Conservation (phyloP, 2,797 vertebrate genomes). For the Podarcis lilfordi region DNA sequence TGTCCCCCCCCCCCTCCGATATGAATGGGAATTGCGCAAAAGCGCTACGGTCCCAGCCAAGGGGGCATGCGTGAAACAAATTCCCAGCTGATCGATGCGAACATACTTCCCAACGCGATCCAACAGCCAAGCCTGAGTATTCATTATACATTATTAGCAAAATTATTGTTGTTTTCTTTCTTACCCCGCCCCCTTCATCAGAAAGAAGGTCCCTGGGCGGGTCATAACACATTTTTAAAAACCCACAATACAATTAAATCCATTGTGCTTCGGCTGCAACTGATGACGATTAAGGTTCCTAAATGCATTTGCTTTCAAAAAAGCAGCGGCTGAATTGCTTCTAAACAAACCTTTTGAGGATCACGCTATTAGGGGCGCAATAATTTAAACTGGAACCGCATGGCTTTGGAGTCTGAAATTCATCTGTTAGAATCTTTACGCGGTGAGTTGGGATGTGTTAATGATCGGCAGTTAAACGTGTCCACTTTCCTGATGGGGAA, state of each 20-base stretch:
- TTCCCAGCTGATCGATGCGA: not conserved
- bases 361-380: not conserved
- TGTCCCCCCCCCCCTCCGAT: not conserved
- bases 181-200: too few species aligned
- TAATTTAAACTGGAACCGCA: not conserved
- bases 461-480: not conserved
- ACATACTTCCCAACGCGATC: not conserved
- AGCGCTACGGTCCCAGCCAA: too few species aligned
- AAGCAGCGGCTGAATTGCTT: not conserved
- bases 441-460: too few species aligned
- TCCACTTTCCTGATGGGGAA: not conserved
- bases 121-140: not conserved
- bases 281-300: not conserved
- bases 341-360: not conserved
- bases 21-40: not conserved
- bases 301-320: not conserved
- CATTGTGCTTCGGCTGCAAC: not conserved
- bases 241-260: too few species aligned
- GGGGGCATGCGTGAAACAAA: not conserved
- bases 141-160: too few species aligned
- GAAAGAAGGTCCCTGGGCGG: too few species aligned
- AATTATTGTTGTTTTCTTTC: too few species aligned
- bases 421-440: not conserved
- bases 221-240: too few species aligned
- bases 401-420: not conserved